Evolutionary conservation across 1,140 invertebrate genomes (phyloP).

Genomic region (Drosophila burlai): DNA sequence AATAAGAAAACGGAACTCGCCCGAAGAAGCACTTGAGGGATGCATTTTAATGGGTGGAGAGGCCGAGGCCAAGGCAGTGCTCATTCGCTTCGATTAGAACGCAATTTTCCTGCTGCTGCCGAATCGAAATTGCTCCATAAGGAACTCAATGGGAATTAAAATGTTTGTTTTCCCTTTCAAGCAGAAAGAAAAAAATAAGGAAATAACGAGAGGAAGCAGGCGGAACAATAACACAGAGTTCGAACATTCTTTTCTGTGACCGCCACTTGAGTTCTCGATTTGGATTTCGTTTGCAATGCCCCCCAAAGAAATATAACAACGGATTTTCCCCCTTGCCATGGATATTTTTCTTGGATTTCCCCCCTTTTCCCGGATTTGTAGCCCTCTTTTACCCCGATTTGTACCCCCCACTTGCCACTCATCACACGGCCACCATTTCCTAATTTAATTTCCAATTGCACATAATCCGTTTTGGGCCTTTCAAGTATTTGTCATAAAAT

Average conservation of each 20-base stretch:
- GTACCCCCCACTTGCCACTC: conserved; percentile 20
- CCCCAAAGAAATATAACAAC: conserved; percentile 10
- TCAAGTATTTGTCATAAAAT: conserved; percentile 77
- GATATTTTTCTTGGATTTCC: neutral
- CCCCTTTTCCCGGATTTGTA: neutral
- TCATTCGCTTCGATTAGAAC: conserved; percentile 75
- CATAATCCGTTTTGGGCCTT: conserved; percentile 73
- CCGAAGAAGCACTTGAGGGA: conserved; percentile 64
- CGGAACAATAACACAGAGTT: conserved; percentile 29
- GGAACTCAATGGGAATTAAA: conserved; percentile 79
- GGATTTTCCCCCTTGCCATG: neutral
- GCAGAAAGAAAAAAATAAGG: conserved; percentile 4
- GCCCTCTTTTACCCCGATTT: neutral
- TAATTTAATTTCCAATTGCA: conserved; percentile 83
- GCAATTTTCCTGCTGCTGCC: conserved; percentile 58
- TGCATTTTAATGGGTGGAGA: conserved; percentile 50
- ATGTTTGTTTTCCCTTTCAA: conserved; percentile 66
- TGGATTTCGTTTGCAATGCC: conserved; percentile 7
- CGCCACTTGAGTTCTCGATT: conserved; percentile 51
- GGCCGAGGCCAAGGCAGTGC: conserved; percentile 20
- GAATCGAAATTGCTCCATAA: conserved; percentile 55
- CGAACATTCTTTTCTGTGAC: conserved; percentile 50
- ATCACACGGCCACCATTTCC: conserved; percentile 29
- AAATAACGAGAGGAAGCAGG: conserved; percentile 23
- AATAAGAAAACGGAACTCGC: conserved; percentile 6